A percentile compares a stretch with the other conserved stretches of the same genome.
Conservation (phyloP, 2,888 invertebrate species). For the Tachina fera region DNA sequence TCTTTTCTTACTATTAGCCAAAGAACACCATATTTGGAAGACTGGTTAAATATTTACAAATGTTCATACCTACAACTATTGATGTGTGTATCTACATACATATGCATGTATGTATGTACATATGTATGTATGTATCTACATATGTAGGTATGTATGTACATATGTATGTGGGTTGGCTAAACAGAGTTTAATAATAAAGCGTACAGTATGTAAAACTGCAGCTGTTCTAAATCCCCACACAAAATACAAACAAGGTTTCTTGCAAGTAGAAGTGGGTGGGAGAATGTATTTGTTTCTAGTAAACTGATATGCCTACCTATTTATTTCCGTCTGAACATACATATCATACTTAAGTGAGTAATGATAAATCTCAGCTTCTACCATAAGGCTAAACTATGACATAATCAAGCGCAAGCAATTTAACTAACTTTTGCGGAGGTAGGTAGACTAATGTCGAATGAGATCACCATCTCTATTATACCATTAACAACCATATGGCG, state of each 20-base stretch:
- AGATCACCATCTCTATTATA: constrained; percentile 54
- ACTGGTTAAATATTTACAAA: neutral
- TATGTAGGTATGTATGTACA: no score
- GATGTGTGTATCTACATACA: no score
- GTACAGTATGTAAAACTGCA: neutral
- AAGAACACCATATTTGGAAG: constrained; percentile 44
- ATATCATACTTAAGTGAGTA: constrained; percentile 7
- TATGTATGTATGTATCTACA: neutral
- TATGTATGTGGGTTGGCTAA: neutral
- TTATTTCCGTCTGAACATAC: constrained; percentile 16
- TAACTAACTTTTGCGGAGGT: constrained; percentile 62
- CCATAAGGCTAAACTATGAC: constrained; percentile 53
- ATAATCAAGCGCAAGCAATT: constrained; percentile 60
- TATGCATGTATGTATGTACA: no score
- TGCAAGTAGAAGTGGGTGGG: constrained; percentile 6
- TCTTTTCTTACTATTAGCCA: constrained; percentile 26
- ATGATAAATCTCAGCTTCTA: constrained; percentile 27
- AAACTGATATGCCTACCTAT: neutral
- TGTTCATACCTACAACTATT: neutral
- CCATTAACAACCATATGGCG: constrained; percentile 64
- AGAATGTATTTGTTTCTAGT: constrained; percentile 25
- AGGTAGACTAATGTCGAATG: constrained; percentile 67
- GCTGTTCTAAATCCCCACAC: constrained; percentile 27
- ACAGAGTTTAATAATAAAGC: neutral
- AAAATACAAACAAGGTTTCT: constrained; percentile 3